Base-by-base conservation (phyloP, 2,888 invertebrate species). In the Pollenia griseotomentosa region DNA sequence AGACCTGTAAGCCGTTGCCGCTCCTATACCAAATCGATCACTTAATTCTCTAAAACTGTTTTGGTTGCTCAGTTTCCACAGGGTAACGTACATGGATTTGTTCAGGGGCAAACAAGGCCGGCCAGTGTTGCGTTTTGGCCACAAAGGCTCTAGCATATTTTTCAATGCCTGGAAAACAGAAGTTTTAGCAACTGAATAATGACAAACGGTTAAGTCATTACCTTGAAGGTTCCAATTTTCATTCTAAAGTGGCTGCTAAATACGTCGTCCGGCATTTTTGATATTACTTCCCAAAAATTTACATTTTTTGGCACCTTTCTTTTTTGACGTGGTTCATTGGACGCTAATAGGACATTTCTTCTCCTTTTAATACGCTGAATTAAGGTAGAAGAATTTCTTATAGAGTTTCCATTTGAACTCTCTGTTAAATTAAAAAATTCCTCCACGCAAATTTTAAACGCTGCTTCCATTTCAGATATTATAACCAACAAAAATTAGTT, bases 11-110 rank as follows among this genome's bases (percentile, higher is more conserved):
- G 19, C 19, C 19, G 19, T 19, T 19, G 19, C 19, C 8, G 40
- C 42, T 48, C 59, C 74, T 19, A 48, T 23, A n/a, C n/a, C 48
- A 61, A 74, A 74, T 48, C 63, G 40, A 65, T 77, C 55, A 44
- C 53, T 44, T 16, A 77, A 10, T 65, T 77, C 77, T 10, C 65
- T 40, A 46, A 65, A 77, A 19, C 42, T 48, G 7, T 59, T 59
- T 44, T 59, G 42, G 33, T 77, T 63, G 12, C 63, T 55, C 44
- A 65, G n/a, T 12, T 65, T 77, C 63, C 77, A 53, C 12, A 77
- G 10, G 10, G 77, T 77, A 51, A 65, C 9, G 44, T 65, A 77
- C 8, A 65, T 7, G 11, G 46, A 48, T 75, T 75, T 75, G 33
- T 33, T 33, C 2, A 59, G 9, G 33, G 59, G 12, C 12, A 59